Conservation (phyloP, 2,888 invertebrate species). For the Cremastinae sp. region DNA sequence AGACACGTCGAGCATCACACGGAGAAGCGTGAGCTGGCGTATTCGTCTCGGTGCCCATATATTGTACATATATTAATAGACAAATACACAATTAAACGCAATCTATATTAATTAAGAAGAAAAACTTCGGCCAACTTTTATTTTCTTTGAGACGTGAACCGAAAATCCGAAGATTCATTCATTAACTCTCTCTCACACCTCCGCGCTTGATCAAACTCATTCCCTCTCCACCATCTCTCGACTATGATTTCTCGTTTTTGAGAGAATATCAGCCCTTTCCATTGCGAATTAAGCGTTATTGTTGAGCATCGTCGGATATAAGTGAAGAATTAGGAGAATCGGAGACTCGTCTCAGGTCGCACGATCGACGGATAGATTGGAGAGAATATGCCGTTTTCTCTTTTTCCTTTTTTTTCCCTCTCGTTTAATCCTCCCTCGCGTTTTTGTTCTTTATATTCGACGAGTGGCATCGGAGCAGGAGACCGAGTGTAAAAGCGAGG, state of each 20-base stretch:
- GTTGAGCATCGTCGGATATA: slow-evolving; percentile 38
- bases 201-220: slow-evolving; percentile 64
- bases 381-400: slow-evolving; percentile 22
- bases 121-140: slow-evolving; percentile 38
- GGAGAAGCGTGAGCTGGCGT: slow-evolving; percentile 50
- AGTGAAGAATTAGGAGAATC: slow-evolving; percentile 57
- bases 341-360: slow-evolving; percentile 44
- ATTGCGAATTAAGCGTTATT: slow-evolving; percentile 51
- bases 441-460: slow-evolving; percentile 48
- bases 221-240: neutral
- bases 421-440: slow-evolving; percentile 44
- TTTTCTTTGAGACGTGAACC: slow-evolving; percentile 75
- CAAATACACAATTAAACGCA: slow-evolving; percentile 80
- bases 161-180: slow-evolving; percentile 80
- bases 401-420: slow-evolving; percentile 42
- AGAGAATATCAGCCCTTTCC: slow-evolving; percentile 66
- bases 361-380: slow-evolving; percentile 56
- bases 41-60: slow-evolving; percentile 66
- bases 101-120: slow-evolving; percentile 79
- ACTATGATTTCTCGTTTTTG: slow-evolving; percentile 59
- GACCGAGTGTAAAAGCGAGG: slow-evolving; percentile 65
- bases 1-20: slow-evolving; percentile 60
- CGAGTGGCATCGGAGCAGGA: slow-evolving; percentile 57
- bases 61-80: slow-evolving; percentile 77
- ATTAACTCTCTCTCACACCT: slow-evolving; percentile 78